Evolutionary conservation across 53 echinoderm and acorn worm species (phyloP), one percentile per base, ranked within the genome.

Genomic region (Antedon mediterranea): DNA sequence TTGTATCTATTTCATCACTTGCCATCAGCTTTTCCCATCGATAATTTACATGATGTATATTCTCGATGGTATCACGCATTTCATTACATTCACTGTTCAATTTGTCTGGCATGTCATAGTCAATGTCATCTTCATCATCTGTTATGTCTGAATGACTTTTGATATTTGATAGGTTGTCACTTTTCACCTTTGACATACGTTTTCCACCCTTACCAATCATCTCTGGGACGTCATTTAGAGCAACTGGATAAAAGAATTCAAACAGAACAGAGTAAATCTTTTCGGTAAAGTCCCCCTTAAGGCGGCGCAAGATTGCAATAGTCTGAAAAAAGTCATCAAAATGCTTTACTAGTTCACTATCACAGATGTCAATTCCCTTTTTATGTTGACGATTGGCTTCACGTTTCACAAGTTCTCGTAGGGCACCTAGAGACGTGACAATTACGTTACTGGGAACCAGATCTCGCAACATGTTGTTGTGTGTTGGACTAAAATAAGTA

Each of bases 161-260:
- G 23, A 57, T 57, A 23, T 15, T 57, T 57, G 57, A 57, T 8
- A 57, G 57, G 20, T 57, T 57, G 57, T 57, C 57, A 57, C 20
- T 57, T 57, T 57, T 57, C 57, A 57, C 57, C 23, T 57, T 57
- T 18, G 57, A 57, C 33, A 28, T 76, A 6, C 34, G 76, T 28
- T 34, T 76, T 14, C 74, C 79, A 30, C 74, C 71, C 57, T 85
- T 75, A 14, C 43, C 43, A 14, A 80, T 18, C 34, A 71, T 31
- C 20, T 72, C 34, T 28, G 81, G 82, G 5, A 88, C 82, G 75
- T 88, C 89, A 43, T 88, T 85, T 37, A 88, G 75, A 11, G 85
- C 85, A 78, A 84, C 57, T 71, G 91, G 91, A 75, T 89, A 91
- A 78, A 85, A 94, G 81, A 87, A 91, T 41, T 94, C 89, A 70